Evolutionary conservation across 2,888 invertebrate species (phyloP).

Genomic region (Lamellibrachia columna): DNA sequence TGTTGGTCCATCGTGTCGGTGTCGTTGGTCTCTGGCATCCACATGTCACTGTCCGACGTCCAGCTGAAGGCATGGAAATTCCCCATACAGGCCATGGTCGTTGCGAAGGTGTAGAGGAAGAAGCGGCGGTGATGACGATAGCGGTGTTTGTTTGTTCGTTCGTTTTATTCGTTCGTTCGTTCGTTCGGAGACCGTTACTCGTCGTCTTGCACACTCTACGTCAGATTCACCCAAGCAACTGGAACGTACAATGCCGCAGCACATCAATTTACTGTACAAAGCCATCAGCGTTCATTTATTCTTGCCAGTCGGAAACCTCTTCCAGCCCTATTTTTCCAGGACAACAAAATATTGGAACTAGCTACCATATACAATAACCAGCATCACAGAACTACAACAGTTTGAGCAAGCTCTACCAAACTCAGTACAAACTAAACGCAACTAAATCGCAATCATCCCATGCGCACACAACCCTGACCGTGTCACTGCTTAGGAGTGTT

Average conservation of each 20-base stretch:
- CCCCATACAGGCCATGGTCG: slow-evolving; percentile 10
- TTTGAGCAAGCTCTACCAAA: too few relatives aligned
- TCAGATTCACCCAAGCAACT: not conserved
- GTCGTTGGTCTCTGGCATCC: not conserved
- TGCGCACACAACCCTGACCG: too few relatives aligned
- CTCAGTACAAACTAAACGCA: too few relatives aligned
- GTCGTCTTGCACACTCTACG: slow-evolving; percentile 9
- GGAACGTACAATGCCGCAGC: not conserved
- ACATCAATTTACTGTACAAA: not conserved
- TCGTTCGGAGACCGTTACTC: not conserved
- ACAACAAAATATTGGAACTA: too few relatives aligned
- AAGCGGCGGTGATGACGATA: not conserved
- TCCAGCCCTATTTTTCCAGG: too few relatives aligned
- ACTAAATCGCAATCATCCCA: too few relatives aligned
- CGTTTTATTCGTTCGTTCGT: not conserved
- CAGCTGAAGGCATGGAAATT: not conserved
- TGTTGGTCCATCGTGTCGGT: not conserved
- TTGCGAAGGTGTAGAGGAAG: not conserved
- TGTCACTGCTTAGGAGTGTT: too few relatives aligned
- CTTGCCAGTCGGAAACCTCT: too few relatives aligned
- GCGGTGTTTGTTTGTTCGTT: not conserved
- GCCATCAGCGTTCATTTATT: too few relatives aligned
- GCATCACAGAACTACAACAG: too few relatives aligned
- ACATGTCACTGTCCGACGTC: not conserved
- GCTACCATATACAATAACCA: too few relatives aligned